phyloP scores from a whole-genome alignment of 2,888 invertebrate species.

The Trichopoda pennipes region DNA sequence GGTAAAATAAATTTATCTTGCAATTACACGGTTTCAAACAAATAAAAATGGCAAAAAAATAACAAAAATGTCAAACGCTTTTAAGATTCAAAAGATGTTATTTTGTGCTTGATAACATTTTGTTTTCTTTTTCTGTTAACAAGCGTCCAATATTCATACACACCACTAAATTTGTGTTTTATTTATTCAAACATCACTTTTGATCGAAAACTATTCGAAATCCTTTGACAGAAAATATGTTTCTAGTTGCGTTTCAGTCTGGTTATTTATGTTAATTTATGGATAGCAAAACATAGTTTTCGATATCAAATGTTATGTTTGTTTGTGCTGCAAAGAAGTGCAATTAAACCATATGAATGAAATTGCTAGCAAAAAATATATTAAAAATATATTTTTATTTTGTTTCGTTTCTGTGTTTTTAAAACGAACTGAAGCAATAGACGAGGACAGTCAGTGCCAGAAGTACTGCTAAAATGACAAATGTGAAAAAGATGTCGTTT shows the following conservation, averaged over 20 bases:
- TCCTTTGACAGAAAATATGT: constrained; percentile 11
- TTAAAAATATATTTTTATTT: background rate
- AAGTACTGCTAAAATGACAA: background rate
- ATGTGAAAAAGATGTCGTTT: too few species aligned
- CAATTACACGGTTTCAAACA: constrained; percentile 39
- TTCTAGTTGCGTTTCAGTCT: background rate
- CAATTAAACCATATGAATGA: constrained; percentile 43
- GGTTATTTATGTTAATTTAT: constrained; percentile 27
- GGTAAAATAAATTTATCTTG: constrained; percentile 34
- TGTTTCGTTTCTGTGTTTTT: background rate
- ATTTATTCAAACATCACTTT: constrained; percentile 34
- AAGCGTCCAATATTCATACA: background rate
- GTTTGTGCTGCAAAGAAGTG: background rate
- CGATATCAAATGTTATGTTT: background rate
- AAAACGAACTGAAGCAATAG: background rate
- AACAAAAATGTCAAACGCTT: constrained; percentile 1
- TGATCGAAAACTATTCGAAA: constrained; percentile 22
- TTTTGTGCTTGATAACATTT: background rate
- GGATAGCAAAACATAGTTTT: background rate
- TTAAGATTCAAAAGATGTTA: background rate
- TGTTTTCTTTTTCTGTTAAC: constrained; percentile 5
- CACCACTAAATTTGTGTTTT: constrained; percentile 17
- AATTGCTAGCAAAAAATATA: constrained; percentile 21
- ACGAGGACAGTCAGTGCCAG: background rate
- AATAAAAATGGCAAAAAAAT: background rate